Conservation (phyloP, 2,888 invertebrate genomes). For the Lordiphosa fenestrarum region DNA sequence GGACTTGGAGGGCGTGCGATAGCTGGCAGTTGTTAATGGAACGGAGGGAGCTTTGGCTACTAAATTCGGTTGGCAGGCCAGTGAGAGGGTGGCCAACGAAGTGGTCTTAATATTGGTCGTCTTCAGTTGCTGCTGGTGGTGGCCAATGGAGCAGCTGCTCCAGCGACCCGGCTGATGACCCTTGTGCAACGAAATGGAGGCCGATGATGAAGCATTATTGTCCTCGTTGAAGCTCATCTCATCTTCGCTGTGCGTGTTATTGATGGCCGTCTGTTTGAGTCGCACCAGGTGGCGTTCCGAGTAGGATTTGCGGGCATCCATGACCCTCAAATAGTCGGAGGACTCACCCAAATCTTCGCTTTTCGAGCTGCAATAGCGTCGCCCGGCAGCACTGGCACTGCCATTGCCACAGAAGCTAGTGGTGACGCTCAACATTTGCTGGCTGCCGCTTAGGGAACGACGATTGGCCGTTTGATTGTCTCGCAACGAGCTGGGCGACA, state of each 20-base stretch:
- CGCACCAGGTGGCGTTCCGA: slow-evolving; percentile 79
- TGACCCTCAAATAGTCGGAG: slow-evolving; percentile 70
- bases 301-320: slow-evolving; percentile 78
- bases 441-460: slow-evolving; percentile 57
- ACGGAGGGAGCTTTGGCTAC: slow-evolving; percentile 52
- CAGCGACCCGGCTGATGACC: slow-evolving; percentile 51
- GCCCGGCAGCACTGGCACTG: slow-evolving; percentile 25
- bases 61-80: slow-evolving; percentile 77
- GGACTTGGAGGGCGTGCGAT: slow-evolving; percentile 72
- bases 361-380: slow-evolving; percentile 76
- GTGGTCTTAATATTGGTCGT: slow-evolving; percentile 80
- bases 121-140: slow-evolving; percentile 64
- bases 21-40: slow-evolving; percentile 40
- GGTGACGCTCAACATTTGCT: slow-evolving; percentile 67
- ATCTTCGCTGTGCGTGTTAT: slow-evolving; percentile 77
- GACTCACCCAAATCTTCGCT: slow-evolving; percentile 77
- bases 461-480: slow-evolving; percentile 78
- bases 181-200: slow-evolving; percentile 17
- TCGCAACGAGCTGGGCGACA: slow-evolving; percentile 75
- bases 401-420: slow-evolving; percentile 73
- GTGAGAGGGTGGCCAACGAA: slow-evolving; percentile 77
- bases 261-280: slow-evolving; percentile 79
- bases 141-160: slow-evolving; percentile 77
- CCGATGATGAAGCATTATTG: slow-evolving; percentile 70
- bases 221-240: slow-evolving; percentile 78